Conservation (phyloP, 2,888 invertebrate species). For the Linnaemya vulpina region DNA sequence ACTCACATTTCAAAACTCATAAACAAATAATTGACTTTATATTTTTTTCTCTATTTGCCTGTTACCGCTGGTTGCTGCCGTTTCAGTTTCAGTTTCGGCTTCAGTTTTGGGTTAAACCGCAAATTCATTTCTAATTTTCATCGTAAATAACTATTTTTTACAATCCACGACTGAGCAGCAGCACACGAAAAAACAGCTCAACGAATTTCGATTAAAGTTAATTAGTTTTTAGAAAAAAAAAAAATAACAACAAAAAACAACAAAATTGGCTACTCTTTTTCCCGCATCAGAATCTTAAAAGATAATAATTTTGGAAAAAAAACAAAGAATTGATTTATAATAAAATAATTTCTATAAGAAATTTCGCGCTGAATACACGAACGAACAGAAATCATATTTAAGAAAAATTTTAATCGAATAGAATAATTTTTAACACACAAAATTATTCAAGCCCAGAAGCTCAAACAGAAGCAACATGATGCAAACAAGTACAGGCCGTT, state of each 20-base stretch:
- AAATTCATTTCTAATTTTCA: slow-evolving; percentile 66
- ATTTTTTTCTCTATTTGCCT: background rate
- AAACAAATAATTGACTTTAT: slow-evolving; percentile 61
- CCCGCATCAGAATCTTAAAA: background rate
- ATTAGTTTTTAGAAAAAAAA: slow-evolving; percentile 65
- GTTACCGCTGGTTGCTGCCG: slow-evolving; percentile 20
- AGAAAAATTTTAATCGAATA: background rate
- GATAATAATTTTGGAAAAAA: background rate
- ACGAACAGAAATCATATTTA: slow-evolving; percentile 1
- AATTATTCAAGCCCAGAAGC: background rate
- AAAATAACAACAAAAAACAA: slow-evolving; percentile 24
- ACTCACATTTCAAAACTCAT: slow-evolving; percentile 22
- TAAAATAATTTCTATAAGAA: slow-evolving; percentile 8
- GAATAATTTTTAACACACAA: background rate
- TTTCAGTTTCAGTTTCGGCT: slow-evolving; percentile 37
- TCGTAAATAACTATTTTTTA: slow-evolving; percentile 38
- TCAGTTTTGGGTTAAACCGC: slow-evolving; percentile 64
- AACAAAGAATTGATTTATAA: background rate
- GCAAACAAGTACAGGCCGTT: no score
- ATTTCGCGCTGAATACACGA: slow-evolving; percentile 43
- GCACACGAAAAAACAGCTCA: slow-evolving; percentile 16
- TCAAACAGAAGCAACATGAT: background rate
- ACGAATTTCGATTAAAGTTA: slow-evolving; percentile 69
- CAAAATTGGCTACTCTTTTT: slow-evolving; percentile 19
- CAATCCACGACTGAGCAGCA: background rate